Evolutionary conservation across 2,797 vertebrate genomes (phyloP).

Genomic region (Gallinago nigripennis): DNA sequence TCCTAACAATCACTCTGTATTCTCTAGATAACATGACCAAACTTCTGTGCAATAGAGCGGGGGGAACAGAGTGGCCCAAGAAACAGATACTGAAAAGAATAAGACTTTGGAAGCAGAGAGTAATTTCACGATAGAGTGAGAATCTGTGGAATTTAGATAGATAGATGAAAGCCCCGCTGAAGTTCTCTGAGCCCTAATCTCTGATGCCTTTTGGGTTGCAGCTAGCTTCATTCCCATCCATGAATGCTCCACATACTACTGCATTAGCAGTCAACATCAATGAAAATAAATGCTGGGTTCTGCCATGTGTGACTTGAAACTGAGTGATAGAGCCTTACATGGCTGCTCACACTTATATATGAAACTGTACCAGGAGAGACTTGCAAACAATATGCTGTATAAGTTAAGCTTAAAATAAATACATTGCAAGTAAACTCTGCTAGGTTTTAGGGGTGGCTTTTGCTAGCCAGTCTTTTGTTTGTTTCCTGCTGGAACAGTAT

Average conservation of each 20-base stretch:
- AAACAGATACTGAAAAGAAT: neutral
- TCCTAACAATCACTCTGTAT: neutral
- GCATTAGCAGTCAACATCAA: neutral
- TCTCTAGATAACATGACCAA: neutral
- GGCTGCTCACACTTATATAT: neutral
- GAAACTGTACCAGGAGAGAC: neutral
- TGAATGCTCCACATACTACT: neutral
- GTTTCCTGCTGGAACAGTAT: neutral
- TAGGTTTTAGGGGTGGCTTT: neutral
- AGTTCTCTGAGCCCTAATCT: neutral
- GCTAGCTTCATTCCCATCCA: neutral
- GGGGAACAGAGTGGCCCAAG: neutral
- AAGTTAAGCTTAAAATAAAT: neutral
- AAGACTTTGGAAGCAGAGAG: neutral
- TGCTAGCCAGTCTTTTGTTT: neutral
- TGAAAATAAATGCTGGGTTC: neutral
- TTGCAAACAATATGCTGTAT: neutral
- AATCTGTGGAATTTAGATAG: slow-evolving; percentile 9
- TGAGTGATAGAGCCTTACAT: neutral
- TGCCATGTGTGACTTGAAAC: neutral
- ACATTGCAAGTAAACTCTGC: neutral
- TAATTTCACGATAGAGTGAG: slow-evolving; percentile 50
- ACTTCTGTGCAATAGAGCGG: neutral
- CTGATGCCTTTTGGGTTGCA: neutral
- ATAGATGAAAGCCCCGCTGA: neutral